phyloP scores from a whole-genome alignment of 1,140 invertebrate species.

The Ceratina calcarata region DNA sequence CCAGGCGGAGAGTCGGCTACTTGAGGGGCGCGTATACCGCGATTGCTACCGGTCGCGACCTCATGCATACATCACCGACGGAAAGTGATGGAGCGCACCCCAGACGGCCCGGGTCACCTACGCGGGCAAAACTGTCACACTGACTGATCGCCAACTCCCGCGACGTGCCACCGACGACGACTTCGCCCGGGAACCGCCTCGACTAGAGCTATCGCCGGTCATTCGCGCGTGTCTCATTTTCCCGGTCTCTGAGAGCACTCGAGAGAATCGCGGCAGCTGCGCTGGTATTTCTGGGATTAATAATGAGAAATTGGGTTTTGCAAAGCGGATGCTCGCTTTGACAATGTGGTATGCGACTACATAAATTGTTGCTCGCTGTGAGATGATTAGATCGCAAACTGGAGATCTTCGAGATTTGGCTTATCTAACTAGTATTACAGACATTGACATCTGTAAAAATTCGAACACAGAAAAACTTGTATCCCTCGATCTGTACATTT shows the following conservation, averaged over 20 bases:
- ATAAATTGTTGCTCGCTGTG: background rate
- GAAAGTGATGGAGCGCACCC: conserved; percentile 74
- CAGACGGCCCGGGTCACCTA: conserved; percentile 67
- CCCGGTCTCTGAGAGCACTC: background rate
- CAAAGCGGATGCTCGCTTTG: background rate
- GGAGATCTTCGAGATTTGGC: background rate
- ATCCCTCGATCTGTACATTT: background rate
- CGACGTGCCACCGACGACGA: conserved; percentile 52
- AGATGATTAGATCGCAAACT: background rate
- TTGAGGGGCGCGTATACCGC: conserved; percentile 59
- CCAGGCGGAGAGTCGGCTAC: conserved; percentile 43
- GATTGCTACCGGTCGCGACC: conserved; percentile 75
- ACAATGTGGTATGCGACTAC: background rate
- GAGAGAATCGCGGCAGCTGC: background rate
- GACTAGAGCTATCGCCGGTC: conserved; percentile 26
- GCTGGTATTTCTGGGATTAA: conserved; percentile 47
- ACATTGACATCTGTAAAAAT: too few relatives aligned
- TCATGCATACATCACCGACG: conserved; percentile 75
- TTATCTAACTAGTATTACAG: background rate
- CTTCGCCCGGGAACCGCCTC: conserved; percentile 25
- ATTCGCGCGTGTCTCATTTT: background rate
- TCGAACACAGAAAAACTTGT: too few relatives aligned
- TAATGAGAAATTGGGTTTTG: conserved; percentile 43
- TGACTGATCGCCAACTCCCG: conserved; percentile 78
- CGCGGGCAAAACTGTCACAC: conserved; percentile 60